These are phyloP conservation scores for Uropetala carovei DNA, from an alignment of 2,888 invertebrate genomes.

Conservation along the genomic window DNA sequence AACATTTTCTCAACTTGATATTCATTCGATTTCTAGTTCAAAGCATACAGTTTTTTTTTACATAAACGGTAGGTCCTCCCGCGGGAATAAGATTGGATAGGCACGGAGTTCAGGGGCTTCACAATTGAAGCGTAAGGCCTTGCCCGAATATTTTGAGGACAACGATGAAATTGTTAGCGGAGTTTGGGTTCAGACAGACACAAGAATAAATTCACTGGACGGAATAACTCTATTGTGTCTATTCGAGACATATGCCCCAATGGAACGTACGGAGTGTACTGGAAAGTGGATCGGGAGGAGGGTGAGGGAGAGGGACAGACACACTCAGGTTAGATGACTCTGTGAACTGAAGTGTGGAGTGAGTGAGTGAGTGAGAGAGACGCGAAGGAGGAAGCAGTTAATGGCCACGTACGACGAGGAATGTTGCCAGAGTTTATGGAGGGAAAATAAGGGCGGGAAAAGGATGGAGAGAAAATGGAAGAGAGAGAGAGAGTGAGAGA, in stretches of 20 bases:
- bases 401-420: neutral
- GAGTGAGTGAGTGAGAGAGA: neutral
- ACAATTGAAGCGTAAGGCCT: neutral
- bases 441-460: no score
- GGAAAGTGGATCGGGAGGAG: neutral
- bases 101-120: neutral
- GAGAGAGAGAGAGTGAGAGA: neutral
- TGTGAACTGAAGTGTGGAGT: neutral
- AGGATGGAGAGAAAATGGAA: neutral
- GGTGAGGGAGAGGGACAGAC: neutral
- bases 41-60: no score
- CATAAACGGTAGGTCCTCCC: no score
- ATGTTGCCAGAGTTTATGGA: neutral
- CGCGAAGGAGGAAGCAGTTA: neutral
- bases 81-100: neutral
- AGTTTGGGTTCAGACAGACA: conserved; percentile 4
- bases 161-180: neutral
- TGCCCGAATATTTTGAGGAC: neutral
- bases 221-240: conserved; percentile 13
- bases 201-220: conserved; percentile 29
- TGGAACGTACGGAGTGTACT: neutral
- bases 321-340: neutral
- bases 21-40: no score
- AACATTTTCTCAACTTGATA: no score
- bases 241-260: neutral